Conservation (phyloP, 2,888 invertebrate species). For the Nomada lathburiana region DNA sequence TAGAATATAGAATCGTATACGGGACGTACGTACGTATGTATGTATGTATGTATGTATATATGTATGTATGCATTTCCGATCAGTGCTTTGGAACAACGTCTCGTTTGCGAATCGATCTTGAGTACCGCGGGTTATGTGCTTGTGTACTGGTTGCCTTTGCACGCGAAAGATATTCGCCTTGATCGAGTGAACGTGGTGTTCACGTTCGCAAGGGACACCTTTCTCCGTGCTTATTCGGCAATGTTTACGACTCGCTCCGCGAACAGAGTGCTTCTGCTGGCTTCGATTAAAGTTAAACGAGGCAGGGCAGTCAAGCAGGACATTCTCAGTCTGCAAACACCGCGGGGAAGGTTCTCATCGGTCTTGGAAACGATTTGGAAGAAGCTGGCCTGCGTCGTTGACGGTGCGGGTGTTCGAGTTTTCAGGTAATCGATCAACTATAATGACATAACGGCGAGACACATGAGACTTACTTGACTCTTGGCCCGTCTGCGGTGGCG, state of each 20-base stretch:
- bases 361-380: no score
- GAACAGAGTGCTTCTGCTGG: slow-evolving; percentile 14
- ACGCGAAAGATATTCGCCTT: slow-evolving; percentile 35
- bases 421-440: slow-evolving; percentile 59
- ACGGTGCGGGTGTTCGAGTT: slow-evolving; percentile 28
- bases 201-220: slow-evolving; percentile 10
- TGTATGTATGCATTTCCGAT: slow-evolving; percentile 44
- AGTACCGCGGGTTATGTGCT: neutral
- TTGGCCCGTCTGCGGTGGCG: slow-evolving; percentile 87
- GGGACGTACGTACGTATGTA: no score
- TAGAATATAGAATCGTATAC: no score
- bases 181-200: no score
- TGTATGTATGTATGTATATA: slow-evolving; percentile 5
- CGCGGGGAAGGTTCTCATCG: no score
- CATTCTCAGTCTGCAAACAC: no score
- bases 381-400: slow-evolving; percentile 50
- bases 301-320: slow-evolving; percentile 30
- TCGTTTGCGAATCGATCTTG: slow-evolving; percentile 16
- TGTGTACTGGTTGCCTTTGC: neutral
- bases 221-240: slow-evolving; percentile 30
- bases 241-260: slow-evolving; percentile 16
- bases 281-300: slow-evolving; percentile 38
- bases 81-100: slow-evolving; percentile 36
- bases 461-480: slow-evolving; percentile 89
- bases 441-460: slow-evolving; percentile 74